Evolutionary conservation across 2,797 vertebrate species (phyloP).

Genomic region (Microchirus variegatus): DNA sequence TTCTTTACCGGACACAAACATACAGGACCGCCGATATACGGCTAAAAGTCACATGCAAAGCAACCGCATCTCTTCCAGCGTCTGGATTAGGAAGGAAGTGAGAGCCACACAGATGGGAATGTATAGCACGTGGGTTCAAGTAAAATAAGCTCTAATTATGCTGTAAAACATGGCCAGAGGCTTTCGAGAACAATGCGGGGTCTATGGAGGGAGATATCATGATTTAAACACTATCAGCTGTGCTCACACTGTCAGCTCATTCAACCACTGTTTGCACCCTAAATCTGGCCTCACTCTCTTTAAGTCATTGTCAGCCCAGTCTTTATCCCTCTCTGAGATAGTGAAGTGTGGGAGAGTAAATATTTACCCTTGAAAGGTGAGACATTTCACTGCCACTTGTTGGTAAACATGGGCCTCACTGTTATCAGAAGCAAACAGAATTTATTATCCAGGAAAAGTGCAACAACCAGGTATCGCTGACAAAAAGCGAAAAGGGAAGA

Average conservation of each 20-base stretch:
- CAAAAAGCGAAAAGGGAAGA: neutral
- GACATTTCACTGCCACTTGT: slow-evolving; percentile 72
- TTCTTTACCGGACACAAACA: neutral
- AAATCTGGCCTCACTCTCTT: slow-evolving; percentile 44
- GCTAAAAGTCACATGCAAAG: slow-evolving; percentile 17
- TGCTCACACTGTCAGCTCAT: slow-evolving; percentile 80
- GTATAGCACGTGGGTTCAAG: slow-evolving; percentile 40
- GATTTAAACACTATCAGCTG: slow-evolving; percentile 87
- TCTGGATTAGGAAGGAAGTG: slow-evolving; percentile 7
- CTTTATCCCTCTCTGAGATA: slow-evolving; percentile 53
- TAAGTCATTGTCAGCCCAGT: slow-evolving; percentile 44
- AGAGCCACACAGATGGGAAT: slow-evolving; percentile 30
- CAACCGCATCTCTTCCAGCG: slow-evolving; percentile 15
- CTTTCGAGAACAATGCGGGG: slow-evolving; percentile 72
- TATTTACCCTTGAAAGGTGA: slow-evolving; percentile 73
- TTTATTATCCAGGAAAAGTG: slow-evolving; percentile 30
- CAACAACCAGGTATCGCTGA: neutral
- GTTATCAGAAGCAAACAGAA: slow-evolving; percentile 51
- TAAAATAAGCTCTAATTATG: slow-evolving; percentile 80
- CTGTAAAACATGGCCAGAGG: slow-evolving; percentile 74
- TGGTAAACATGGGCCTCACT: slow-evolving; percentile 66
- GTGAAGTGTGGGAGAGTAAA: slow-evolving; percentile 65
- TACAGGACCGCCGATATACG: neutral
- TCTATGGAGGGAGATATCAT: slow-evolving; percentile 69
- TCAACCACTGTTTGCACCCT: slow-evolving; percentile 74